Evolutionary conservation across 1,140 invertebrate genomes (phyloP), one percentile per base, ranked within the genome.

Genomic region (Carcinoscorpius rotundicauda): DNA sequence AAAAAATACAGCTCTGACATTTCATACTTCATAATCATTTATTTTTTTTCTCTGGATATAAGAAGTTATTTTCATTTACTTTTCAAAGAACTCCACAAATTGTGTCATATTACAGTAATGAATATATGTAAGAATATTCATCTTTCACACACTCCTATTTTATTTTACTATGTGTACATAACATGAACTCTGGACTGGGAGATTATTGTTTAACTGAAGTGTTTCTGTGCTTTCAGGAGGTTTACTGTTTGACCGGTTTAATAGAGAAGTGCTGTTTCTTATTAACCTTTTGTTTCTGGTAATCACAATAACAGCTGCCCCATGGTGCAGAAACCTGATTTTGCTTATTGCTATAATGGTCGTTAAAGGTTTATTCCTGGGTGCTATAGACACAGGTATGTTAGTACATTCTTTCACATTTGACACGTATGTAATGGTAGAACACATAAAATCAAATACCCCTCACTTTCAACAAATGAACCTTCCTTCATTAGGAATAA

Each of bases 371-470:
- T 48, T 60, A 3, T 62, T 59, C 3, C 62, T 67, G 62, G 66
- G 66, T 49, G 58, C 66, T 58, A 49, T 64, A 4, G 66, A 67
- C 29, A 67, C 66, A 11, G 66, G 66, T 67, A n/a, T 8, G 58
- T 4, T 6, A 55, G 5, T 52, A 10, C 11, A n/a, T 48, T n/a
- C 6, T 48, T n/a, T 9, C 48, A 8, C 9, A 1, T 3, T 60
- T n/a, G 48, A n/a, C 48, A n/a, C 2, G 10, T n/a, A 60, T 48
- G 48, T 60, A n/a, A 8, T 2, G 2, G 48, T 9, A n/a, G 58
- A 48, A 60, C 58, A 8, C 48, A 0, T 49, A 49, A 11, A 3
- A 10, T 51, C 6, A 53, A 56, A 29, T 4, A 4, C 3, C 8
- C 10, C 56, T 64, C 57, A 6, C 4, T 51, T 4, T 8, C 8